phyloP scores from a whole-genome alignment of 2,113 vertebrate genomes.

The Larimichthys crocea region DNA sequence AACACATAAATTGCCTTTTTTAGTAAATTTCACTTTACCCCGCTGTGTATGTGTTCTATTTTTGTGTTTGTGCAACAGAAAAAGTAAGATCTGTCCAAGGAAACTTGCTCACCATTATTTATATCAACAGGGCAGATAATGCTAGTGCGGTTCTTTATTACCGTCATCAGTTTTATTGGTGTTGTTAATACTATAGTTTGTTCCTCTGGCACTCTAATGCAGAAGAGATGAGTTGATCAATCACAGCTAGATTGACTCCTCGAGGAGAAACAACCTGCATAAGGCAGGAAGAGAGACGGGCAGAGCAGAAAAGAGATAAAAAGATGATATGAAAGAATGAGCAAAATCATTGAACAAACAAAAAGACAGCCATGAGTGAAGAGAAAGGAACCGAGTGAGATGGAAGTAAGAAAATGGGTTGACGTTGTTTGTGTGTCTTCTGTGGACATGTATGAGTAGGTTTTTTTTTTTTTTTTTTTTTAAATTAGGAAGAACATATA shows the following conservation, averaged over 20 bases:
- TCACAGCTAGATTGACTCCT: slow-evolving; percentile 77
- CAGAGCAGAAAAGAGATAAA: slow-evolving; percentile 40
- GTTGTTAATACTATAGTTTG: slow-evolving; percentile 76
- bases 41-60: neutral
- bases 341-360: slow-evolving; percentile 54
- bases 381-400: slow-evolving; percentile 22
- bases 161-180: slow-evolving; percentile 81
- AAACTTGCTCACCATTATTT: slow-evolving; percentile 71
- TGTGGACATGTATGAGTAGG: slow-evolving; percentile 37
- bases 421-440: slow-evolving; percentile 19
- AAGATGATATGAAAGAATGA: slow-evolving; percentile 50
- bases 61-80: slow-evolving; percentile 28
- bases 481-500: neutral
- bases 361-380: slow-evolving; percentile 28
- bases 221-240: slow-evolving; percentile 82
- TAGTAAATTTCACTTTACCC: slow-evolving; percentile 40
- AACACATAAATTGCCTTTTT: slow-evolving; percentile 58
- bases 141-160: slow-evolving; percentile 75
- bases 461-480: slow-evolving; percentile 21
- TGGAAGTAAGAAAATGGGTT: slow-evolving; percentile 23
- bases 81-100: slow-evolving; percentile 54
- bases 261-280: slow-evolving; percentile 66
- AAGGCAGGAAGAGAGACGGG: slow-evolving; percentile 28
- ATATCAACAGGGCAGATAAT: slow-evolving; percentile 72
- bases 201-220: slow-evolving; percentile 76